Conservation (phyloP, 2,113 vertebrate genomes). For the Pteronura brasiliensis region DNA sequence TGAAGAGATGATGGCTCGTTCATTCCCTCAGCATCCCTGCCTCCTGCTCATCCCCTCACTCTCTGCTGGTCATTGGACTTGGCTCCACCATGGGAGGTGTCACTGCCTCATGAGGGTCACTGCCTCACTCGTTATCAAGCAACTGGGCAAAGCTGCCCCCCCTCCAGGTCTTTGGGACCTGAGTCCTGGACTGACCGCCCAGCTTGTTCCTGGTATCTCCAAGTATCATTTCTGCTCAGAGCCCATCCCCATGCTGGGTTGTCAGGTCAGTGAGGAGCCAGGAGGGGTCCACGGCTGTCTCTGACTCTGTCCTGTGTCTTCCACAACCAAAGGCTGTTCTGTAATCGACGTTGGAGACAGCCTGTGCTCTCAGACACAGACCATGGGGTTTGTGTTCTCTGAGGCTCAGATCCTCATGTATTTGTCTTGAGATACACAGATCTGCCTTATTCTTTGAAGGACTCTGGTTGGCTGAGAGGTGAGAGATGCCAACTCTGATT, state of each 20-base stretch:
- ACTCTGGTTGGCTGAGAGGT: neutral
- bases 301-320: neutral
- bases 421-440: neutral
- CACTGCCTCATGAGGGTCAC: neutral
- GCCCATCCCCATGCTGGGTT: neutral
- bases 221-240: neutral
- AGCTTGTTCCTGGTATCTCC: neutral
- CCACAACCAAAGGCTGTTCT: neutral
- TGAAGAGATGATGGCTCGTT: neutral
- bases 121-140: neutral
- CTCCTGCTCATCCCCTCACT: neutral
- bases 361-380: rapidly evolving
- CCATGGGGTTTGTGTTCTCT: rapidly evolving
- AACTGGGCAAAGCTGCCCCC: neutral
- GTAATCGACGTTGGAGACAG: neutral
- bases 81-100: neutral
- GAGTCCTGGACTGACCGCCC: rapidly evolving
- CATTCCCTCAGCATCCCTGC: neutral
- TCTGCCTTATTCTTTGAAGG: neutral
- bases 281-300: neutral
- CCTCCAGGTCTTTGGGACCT: rapidly evolving
- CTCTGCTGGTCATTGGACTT: neutral
- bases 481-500: neutral
- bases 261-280: neutral
- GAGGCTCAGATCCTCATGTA: neutral